These are phyloP conservation scores for Rhynchopsitta pachyrhyncha DNA, from an alignment of 2,113 vertebrate species.

Conservation along the genomic window DNA sequence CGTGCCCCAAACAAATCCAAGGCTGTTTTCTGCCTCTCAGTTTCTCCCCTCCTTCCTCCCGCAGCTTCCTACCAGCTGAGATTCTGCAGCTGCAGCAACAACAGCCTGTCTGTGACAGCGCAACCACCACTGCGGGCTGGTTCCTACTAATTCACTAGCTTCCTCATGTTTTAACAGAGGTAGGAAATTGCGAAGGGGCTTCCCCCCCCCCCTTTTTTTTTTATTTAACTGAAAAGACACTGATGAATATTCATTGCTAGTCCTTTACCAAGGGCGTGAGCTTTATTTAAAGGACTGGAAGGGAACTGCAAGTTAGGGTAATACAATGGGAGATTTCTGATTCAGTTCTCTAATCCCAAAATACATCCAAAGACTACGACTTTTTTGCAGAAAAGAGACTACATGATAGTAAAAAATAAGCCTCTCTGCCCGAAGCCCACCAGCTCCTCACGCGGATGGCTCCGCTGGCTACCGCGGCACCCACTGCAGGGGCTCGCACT, in stretches of 20 bases:
- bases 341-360: not conserved
- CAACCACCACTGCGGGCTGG: not conserved
- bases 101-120: conserved; percentile 30
- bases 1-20: conserved; percentile 7
- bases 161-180: conserved; percentile 34
- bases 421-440: not conserved
- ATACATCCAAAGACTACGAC: not conserved
- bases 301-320: not conserved
- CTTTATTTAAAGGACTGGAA: not conserved
- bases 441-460: not conserved
- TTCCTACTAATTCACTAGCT: not conserved
- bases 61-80: conserved; percentile 56
- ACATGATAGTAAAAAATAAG: not conserved
- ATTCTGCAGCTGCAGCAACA: conserved; percentile 60
- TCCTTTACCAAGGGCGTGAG: not conserved
- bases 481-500: not conserved
- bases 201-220: not conserved
- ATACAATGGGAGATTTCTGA: not conserved
- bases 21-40: not conserved
- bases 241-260: conserved; percentile 47
- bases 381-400: not conserved
- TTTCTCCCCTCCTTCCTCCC: conserved; percentile 10
- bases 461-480: not conserved
- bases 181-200: not conserved
- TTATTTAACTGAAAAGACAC: not conserved